Evolutionary conservation across 2,113 vertebrate genomes (phyloP).

Genomic region (Manacus vitellinus): DNA sequence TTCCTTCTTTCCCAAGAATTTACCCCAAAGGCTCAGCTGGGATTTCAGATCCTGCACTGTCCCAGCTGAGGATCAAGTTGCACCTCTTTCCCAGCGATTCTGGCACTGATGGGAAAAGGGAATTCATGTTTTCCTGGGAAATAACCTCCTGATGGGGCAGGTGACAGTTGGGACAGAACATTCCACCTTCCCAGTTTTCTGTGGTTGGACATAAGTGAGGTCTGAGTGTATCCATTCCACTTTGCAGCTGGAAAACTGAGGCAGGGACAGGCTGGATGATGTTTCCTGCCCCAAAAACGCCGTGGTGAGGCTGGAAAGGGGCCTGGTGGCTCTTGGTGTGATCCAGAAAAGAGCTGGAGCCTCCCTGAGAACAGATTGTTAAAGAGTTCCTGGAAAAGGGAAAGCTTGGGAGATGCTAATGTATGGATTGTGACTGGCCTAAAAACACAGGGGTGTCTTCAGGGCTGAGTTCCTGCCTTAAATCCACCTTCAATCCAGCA

Average conservation of each 20-base stretch:
- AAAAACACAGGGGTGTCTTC: background rate
- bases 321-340: rapidly evolving
- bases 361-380: background rate
- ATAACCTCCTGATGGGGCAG: rapidly evolving
- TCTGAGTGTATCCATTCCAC: rapidly evolving
- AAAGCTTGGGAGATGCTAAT: rapidly evolving
- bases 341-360: background rate
- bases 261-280: rapidly evolving
- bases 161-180: rapidly evolving
- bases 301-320: rapidly evolving
- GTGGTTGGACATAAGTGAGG: rapidly evolving
- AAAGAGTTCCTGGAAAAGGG: background rate
- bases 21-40: background rate
- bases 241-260: background rate
- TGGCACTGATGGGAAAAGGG: background rate
- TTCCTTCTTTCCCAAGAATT: background rate
- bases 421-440: rapidly evolving
- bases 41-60: rapidly evolving
- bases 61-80: rapidly evolving
- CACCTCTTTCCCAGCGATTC: rapidly evolving
- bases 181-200: background rate
- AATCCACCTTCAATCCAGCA: rapidly evolving
- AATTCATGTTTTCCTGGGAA: rapidly evolving
- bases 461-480: rapidly evolving
- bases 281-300: rapidly evolving